Evolutionary conservation across 2,888 invertebrate genomes (phyloP).

Genomic region (Sycophila texana): DNA sequence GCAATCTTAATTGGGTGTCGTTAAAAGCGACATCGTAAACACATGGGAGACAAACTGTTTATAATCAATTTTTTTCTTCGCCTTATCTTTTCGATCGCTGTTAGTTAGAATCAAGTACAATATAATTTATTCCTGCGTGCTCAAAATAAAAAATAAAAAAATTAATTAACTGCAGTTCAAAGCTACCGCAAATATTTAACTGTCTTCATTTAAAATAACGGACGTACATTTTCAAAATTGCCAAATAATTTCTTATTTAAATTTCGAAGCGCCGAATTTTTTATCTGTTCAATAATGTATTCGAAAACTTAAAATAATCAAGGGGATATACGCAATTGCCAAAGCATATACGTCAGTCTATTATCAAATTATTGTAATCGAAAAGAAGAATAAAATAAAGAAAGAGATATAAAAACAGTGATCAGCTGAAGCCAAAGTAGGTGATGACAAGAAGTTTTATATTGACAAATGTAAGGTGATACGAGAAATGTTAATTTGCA

Average conservation of each 20-base stretch:
- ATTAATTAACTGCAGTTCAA: too few relatives aligned
- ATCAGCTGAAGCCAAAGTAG: neutral
- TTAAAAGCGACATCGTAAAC: constrained; percentile 46
- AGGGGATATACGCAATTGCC: too few relatives aligned
- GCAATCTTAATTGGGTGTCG: constrained; percentile 53
- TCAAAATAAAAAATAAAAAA: neutral
- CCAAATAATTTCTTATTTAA: too few relatives aligned
- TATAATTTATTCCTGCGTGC: neutral
- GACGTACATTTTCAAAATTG: too few relatives aligned
- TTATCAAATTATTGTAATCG: too few relatives aligned
- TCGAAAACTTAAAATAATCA: too few relatives aligned
- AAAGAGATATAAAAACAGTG: neutral
- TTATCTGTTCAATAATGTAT: too few relatives aligned
- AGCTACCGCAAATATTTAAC: too few relatives aligned
- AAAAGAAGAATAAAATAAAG: too few relatives aligned
- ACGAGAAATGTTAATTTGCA: constrained; percentile 33
- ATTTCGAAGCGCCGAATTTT: too few relatives aligned
- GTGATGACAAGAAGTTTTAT: constrained; percentile 19
- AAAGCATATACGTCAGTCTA: too few relatives aligned
- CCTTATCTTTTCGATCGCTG: constrained; percentile 30
- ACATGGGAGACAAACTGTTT: constrained; percentile 42
- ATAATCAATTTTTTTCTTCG: constrained; percentile 47
- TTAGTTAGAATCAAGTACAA: neutral
- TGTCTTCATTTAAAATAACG: too few relatives aligned
- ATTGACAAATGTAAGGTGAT: constrained; percentile 34